Base-by-base conservation (phyloP, 2,888 invertebrate genomes). In the Octodonta nipae region DNA sequence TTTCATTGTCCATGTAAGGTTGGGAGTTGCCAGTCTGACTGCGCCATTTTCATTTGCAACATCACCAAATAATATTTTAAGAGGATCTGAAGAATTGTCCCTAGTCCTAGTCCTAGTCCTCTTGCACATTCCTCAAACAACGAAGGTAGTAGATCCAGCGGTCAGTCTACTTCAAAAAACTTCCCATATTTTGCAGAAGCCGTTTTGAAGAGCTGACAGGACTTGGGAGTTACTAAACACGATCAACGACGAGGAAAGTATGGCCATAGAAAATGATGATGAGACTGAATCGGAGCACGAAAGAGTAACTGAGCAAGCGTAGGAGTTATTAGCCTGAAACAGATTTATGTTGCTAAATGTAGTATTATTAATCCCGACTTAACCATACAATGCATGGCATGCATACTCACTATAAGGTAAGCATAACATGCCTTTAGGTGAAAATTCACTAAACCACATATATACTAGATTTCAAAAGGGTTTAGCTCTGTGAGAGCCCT, bases 11-110 rank as follows among this genome's bases (percentile, higher is more conserved):
- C 98, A 98, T 0, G 95, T 98, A 0, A 69, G 95, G 26, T 70
- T 93, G 38, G 96, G 96, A 3, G 88, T 96, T 4, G 87, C 92
- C 8, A 71, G 92, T 32, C 96, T 95, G 6, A 92, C 93, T 0
- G 88, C 91, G 1, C 88, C 92, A 0, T 95, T 95, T 66, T 78
- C 86, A 1, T 68, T 92, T 31, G 81, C 82, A 2, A 77, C 76
- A 26, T 78, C 80, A 2, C 78, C 81, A 40, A 75, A 77, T 29
- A 86, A 87, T 49, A 83, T 86, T 25, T 77, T 89, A 35, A 85
- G 79, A 75, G 82, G 81, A 16, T 83, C 89, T 15, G 92, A 93
- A 61, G 93, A 93, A 58, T 63, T 93, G 32, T 95, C 93, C 55
- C 81, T 86, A 34, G 88, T 89, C 2, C n/a, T n/a, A n/a, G n/a